Evolutionary conservation across 1,140 invertebrate species (phyloP).

Genomic region (Palaemon carinicauda): DNA sequence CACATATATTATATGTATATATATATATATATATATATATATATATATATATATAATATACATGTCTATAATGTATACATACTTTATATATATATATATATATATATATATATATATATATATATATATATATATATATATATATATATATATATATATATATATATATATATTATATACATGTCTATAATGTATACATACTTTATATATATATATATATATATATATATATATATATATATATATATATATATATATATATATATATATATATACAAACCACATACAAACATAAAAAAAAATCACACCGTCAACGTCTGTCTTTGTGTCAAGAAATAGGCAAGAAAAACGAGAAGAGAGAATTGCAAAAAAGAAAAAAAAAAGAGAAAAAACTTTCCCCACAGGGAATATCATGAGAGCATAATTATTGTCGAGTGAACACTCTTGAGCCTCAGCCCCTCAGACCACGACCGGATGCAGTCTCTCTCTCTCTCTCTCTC

Average conservation of each 20-base stretch:
- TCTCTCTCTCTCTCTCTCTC: too few species aligned
- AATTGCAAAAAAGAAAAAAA: neutral
- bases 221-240: neutral
- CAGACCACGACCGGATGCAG: too few species aligned
- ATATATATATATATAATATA: too few species aligned
- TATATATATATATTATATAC: neutral
- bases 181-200: too few species aligned
- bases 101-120: constrained; percentile 23
- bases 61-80: neutral
- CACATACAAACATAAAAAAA: neutral
- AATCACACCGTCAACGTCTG: neutral
- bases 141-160: constrained; percentile 24
- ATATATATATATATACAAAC: neutral
- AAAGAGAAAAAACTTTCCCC: neutral
- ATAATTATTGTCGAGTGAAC: too few species aligned
- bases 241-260: neutral
- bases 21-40: too few species aligned
- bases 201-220: neutral
- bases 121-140: constrained; percentile 32
- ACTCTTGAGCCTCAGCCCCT: too few species aligned
- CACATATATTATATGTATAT: neutral
- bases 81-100: neutral
- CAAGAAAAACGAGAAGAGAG: neutral
- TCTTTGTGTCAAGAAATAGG: neutral
- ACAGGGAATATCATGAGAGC: neutral